Evolutionary conservation across 1,140 invertebrate species (phyloP).

Genomic region (Goniozus legneri): DNA sequence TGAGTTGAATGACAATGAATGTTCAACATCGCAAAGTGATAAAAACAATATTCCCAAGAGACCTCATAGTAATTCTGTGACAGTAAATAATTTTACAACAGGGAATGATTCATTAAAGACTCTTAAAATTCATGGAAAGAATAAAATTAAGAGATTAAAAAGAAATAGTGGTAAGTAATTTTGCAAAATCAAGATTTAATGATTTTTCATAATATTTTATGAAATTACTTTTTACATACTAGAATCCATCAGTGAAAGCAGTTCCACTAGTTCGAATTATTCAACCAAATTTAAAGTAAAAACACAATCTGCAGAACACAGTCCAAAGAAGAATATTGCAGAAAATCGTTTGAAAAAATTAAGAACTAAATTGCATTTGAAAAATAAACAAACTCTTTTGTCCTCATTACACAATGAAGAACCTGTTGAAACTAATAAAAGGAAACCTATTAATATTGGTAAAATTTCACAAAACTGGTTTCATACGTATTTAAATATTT

Average conservation of each 20-base stretch:
- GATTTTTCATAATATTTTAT: background rate
- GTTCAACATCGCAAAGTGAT: conserved; percentile 16
- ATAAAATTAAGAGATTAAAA: no score
- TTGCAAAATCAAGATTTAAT: background rate
- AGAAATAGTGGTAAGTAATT: conserved; percentile 1
- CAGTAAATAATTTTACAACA: background rate
- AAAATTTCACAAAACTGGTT: no score
- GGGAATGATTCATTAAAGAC: no score
- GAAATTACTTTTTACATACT: background rate
- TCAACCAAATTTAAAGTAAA: no score
- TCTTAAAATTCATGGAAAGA: no score
- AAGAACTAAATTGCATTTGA: background rate
- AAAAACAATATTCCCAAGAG: background rate
- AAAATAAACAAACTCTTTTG: background rate
- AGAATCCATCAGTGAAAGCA: background rate
- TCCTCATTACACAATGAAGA: no score
- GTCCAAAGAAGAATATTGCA: background rate
- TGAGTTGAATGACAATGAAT: no score
- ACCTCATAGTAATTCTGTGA: background rate
- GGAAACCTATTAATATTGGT: no score
- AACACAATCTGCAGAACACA: no score
- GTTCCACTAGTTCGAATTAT: no score
- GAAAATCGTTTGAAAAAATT: background rate
- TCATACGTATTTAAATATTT: no score
- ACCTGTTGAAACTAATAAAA: no score